These are phyloP conservation scores for Tenthredo scrophulariae DNA, from an alignment of 2,888 invertebrate species.

Conservation along the genomic window DNA sequence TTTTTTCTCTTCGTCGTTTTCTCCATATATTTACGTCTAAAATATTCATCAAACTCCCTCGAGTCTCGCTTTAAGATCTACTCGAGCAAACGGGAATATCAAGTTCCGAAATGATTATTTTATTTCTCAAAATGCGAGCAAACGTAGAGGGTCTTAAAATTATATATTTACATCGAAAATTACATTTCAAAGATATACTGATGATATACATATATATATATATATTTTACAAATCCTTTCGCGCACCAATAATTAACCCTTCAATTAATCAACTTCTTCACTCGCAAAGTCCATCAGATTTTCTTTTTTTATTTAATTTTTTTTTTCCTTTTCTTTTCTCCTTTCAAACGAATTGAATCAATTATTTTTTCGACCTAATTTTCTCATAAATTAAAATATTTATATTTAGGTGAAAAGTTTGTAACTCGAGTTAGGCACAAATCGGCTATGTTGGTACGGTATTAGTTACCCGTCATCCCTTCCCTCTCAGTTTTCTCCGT, in stretches of 20 bases:
- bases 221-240: not conserved
- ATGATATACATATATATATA: not conserved
- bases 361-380: not conserved
- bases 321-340: not conserved
- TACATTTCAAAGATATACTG: not conserved
- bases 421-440: not conserved
- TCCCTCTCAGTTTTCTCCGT: not conserved
- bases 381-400: not conserved
- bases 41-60: slow-evolving; percentile 37
- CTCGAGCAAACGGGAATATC: slow-evolving; percentile 17
- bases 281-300: not conserved
- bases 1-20: not conserved
- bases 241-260: not conserved
- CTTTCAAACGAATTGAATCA: not conserved
- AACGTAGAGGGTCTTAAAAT: not conserved
- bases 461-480: slow-evolving; percentile 40
- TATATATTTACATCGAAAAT: not conserved
- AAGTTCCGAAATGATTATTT: slow-evolving; percentile 13
- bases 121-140: not conserved
- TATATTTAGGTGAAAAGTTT: slow-evolving; percentile 9
- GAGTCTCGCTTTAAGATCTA: slow-evolving; percentile 14
- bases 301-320: not conserved
- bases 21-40: not conserved
- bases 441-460: not conserved
- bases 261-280: not conserved